A percentile compares a stretch with the other conserved stretches of the same genome.
Evolutionary conservation across 2,797 vertebrate species (phyloP).

Genomic region (Oreonectes daqikongensis): DNA sequence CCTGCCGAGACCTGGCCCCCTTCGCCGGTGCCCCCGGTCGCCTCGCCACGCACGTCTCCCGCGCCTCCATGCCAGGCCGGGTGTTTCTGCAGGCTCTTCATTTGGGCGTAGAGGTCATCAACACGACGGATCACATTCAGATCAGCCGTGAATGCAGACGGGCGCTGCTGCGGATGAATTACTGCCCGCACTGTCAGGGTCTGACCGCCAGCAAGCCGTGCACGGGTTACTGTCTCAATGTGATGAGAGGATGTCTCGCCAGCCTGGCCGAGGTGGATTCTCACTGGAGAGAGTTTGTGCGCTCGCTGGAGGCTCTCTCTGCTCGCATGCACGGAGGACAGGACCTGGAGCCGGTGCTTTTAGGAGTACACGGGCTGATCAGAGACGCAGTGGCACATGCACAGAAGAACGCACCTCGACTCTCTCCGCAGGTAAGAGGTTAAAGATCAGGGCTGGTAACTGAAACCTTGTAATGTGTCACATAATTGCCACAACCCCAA

Average conservation of each 20-base stretch:
- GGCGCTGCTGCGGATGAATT: conserved; percentile 84
- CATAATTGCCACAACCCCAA: no score
- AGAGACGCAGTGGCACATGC: conserved; percentile 78
- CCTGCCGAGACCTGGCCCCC: conserved; percentile 69
- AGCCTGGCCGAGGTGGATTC: conserved; percentile 83
- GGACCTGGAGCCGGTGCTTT: conserved; percentile 79
- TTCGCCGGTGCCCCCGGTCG: conserved; percentile 75
- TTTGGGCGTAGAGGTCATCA: conserved; percentile 88
- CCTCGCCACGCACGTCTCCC: conserved; percentile 74
- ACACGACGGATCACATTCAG: conserved; percentile 85
- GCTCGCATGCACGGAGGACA: conserved; percentile 74
- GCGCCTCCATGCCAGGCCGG: conserved; percentile 74
- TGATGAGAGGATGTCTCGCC: conserved; percentile 85
- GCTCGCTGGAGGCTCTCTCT: conserved; percentile 82
- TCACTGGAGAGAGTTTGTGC: conserved; percentile 84
- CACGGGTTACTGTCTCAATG: conserved; percentile 89
- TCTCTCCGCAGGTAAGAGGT: conserved; percentile 79
- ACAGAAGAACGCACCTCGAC: conserved; percentile 65
- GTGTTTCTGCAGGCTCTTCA: conserved; percentile 87
- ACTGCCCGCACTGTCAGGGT: conserved; percentile 87
- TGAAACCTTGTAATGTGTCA: neutral
- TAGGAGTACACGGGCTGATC: conserved; percentile 79
- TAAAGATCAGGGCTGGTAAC: neutral
- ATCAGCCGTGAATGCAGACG: conserved; percentile 83
- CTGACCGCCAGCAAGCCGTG: conserved; percentile 83